Base-by-base conservation (phyloP, 2,888 invertebrate genomes). In the Dione vanillae region DNA sequence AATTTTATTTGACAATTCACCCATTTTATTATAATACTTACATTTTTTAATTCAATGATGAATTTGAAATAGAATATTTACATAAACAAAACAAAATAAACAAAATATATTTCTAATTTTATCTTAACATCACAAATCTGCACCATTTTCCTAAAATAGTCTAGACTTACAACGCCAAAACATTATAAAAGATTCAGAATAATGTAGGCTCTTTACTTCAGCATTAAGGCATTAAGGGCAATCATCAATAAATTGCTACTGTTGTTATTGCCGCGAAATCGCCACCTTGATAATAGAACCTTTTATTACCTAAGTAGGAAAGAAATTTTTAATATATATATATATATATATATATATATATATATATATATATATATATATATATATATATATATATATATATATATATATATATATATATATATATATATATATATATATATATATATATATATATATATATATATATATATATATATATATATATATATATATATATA, bases 211-310 rank as follows among this genome's bases (percentile, higher is more conserved):
- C 67, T 71, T 67, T 66, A 61, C 69, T 67, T 45, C 20, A 47
- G 52, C 43, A 69, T 69, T 70, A 70, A 65, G 58, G 65, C 52
- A 69, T 70, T 70, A 72, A 67, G 59, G 67, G 76, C 72, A 78
- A 78, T 79, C 76, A 76, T 71, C 71, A 71, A 76, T 71, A 79
- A 79, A 79, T 79, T 74, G 76, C 75, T 76, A 74, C 75, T 74
- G 70, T 59, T 72, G 37, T 74, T 76, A 78, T 75, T 77, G 69
- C 74, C 62, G 69, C 68, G 70, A 74, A 78, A 75, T 71, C 71
- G 49, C 67, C 66, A 67, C 72, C 69, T 64, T 56, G 19, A 51
- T 75, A 56, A 62, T 69, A 20, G 54, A 10, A 67, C 58, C 56
- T 49, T 49, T 58, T 58, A n/a, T 65, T 69, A 65, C 40, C 49